phyloP scores from a whole-genome alignment of 2,113 vertebrate genomes.

The Zingel zingel region DNA sequence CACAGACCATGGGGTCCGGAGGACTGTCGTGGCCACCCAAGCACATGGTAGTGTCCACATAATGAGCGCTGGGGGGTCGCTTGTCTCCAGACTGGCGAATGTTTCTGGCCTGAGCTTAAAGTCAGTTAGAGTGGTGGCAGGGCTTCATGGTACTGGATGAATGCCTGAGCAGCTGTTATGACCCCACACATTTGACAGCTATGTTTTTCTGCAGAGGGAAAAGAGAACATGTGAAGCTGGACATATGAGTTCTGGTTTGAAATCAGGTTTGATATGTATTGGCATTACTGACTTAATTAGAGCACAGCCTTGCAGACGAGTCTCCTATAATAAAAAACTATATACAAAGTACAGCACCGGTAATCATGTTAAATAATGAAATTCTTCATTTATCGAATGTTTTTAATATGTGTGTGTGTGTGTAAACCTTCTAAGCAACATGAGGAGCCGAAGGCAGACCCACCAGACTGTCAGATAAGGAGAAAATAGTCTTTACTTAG shows the following conservation, averaged over 20 bases:
- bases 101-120: conserved; percentile 61
- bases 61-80: conserved; percentile 69
- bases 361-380: background rate
- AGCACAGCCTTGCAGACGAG: background rate
- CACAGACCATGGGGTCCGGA: conserved; percentile 38
- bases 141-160: conserved; percentile 58
- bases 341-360: too few relatives aligned
- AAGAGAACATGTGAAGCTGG: conserved; percentile 10
- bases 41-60: conserved; percentile 46
- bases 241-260: conserved; percentile 1
- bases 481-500: background rate
- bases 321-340: too few relatives aligned
- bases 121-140: conserved; percentile 67
- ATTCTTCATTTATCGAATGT: background rate
- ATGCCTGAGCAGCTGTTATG: conserved; percentile 67
- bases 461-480: background rate
- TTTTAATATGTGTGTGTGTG: background rate
- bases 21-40: conserved; percentile 58
- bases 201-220: conserved; percentile 19
- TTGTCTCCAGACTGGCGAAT: conserved; percentile 60
- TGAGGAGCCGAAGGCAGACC: background rate
- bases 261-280: background rate
- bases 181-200: conserved; percentile 38
- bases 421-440: background rate
- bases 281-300: conserved; percentile 17